Evolutionary conservation across 1,140 invertebrate genomes (phyloP).

Genomic region (Drosophila parvula): DNA sequence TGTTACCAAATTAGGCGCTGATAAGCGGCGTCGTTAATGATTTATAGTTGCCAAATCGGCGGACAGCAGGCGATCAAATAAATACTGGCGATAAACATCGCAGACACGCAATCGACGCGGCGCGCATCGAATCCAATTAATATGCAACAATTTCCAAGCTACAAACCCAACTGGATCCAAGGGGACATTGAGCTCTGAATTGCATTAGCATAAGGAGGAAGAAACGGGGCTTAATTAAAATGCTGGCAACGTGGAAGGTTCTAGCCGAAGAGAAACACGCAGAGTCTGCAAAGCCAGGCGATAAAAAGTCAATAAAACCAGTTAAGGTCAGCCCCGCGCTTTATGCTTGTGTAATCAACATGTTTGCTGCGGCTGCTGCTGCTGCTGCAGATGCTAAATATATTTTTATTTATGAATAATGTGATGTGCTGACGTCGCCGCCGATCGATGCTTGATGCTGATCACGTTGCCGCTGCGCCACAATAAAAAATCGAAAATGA

Average conservation of each 20-base stretch:
- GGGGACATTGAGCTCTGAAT: constrained; percentile 38
- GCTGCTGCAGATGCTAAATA: constrained; percentile 74
- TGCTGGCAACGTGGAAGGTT: constrained; percentile 71
- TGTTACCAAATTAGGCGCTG: constrained; percentile 60
- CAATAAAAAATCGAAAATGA: constrained; percentile 73
- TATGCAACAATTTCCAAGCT: constrained; percentile 60
- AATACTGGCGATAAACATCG: constrained; percentile 57
- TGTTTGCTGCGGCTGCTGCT: constrained; percentile 44
- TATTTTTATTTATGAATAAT: constrained; percentile 80
- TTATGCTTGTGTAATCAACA: constrained; percentile 77
- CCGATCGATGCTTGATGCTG: constrained; percentile 52
- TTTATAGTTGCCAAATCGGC: constrained; percentile 73
- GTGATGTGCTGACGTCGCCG: constrained; percentile 46
- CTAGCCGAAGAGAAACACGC: constrained; percentile 54
- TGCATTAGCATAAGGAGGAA: constrained; percentile 54
- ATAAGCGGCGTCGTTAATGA: constrained; percentile 70
- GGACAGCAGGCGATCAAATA: constrained; percentile 54
- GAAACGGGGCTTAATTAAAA: constrained; percentile 50
- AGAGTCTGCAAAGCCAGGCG: constrained; percentile 25
- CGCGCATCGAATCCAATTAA: constrained; percentile 64
- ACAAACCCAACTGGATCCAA: neutral
- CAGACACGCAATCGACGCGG: constrained; percentile 29
- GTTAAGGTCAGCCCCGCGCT: constrained; percentile 67
- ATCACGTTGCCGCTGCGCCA: constrained; percentile 73
- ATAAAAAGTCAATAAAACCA: constrained; percentile 80